Evolutionary conservation across 1,140 invertebrate species (phyloP).

Genomic region (Drosophila tsacasi): DNA sequence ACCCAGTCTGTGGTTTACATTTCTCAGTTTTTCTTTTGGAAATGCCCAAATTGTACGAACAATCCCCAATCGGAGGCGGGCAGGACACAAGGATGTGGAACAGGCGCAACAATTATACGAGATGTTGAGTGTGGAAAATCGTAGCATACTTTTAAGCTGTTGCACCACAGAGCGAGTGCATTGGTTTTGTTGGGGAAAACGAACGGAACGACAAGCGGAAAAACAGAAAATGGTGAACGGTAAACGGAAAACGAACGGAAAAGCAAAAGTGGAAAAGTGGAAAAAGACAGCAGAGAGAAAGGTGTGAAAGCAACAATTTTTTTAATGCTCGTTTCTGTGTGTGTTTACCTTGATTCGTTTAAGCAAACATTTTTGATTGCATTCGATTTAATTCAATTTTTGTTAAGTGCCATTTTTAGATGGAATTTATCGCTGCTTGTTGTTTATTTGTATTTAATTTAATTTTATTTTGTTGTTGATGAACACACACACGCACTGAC

Average conservation of each 20-base stretch:
- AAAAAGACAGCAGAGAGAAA: constrained; percentile 9
- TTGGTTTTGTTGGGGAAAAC: constrained; percentile 23
- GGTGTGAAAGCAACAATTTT: constrained; percentile 46
- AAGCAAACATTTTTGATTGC: constrained; percentile 53
- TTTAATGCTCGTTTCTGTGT: constrained; percentile 11
- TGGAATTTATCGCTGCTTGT: constrained; percentile 1
- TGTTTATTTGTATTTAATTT: constrained; percentile 4
- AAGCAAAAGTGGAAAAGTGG: constrained; percentile 15
- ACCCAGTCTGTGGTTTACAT: constrained; percentile 18
- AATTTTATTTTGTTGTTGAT: constrained; percentile 50
- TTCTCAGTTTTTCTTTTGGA: not conserved
- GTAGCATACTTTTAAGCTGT: constrained; percentile 74
- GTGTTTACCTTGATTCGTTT: constrained; percentile 52
- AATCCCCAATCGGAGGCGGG: constrained; percentile 6
- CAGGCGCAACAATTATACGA: constrained; percentile 48
- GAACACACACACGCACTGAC: constrained; percentile 63
- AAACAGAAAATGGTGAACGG: not conserved
- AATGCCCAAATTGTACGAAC: constrained; percentile 4
- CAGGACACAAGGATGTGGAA: constrained; percentile 9
- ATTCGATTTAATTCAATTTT: constrained; percentile 42
- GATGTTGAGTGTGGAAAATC: constrained; percentile 49
- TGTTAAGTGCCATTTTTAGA: constrained; percentile 16
- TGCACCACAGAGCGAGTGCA: constrained; percentile 58
- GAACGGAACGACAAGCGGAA: constrained; percentile 6
- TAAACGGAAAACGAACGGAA: constrained; percentile 14